Percentiles rank a stretch among this genome's conserved stretches.
These are phyloP conservation scores for Crossocerus cetratus DNA, from an alignment of 2,888 invertebrate species.

Conservation along the genomic window DNA sequence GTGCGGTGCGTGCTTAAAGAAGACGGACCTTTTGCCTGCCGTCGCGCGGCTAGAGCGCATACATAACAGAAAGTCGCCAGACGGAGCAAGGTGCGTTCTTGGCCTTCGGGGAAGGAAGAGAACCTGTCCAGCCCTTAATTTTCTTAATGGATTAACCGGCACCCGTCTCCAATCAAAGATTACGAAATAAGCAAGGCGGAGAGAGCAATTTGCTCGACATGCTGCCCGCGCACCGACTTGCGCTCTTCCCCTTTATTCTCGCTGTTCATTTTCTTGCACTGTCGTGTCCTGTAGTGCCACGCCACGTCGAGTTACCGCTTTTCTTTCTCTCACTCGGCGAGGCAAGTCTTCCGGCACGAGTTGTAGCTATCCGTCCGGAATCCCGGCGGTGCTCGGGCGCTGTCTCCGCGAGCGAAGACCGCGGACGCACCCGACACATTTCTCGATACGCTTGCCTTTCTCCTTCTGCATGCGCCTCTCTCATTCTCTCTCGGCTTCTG, in stretches of 20 bases:
- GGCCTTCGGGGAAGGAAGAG: conserved; percentile 23
- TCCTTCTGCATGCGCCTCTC: no score
- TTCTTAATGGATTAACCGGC: conserved; percentile 66
- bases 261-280: conserved; percentile 48
- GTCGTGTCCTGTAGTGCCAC: conserved; percentile 26
- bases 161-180: conserved; percentile 51
- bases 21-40: conserved; percentile 40
- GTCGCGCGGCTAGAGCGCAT: conserved; percentile 23
- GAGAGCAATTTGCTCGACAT: conserved; percentile 40
- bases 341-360: conserved; percentile 27
- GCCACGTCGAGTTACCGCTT: conserved; percentile 39
- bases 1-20: conserved; percentile 22
- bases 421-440: no score
- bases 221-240: conserved; percentile 20
- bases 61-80: conserved; percentile 29
- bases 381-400: conserved; percentile 9
- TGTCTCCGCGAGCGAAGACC: neutral
- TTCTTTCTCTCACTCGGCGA: conserved; percentile 29
- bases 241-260: conserved; percentile 31
- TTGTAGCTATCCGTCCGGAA: conserved; percentile 12
- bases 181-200: conserved; percentile 35
- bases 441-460: no score
- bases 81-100: conserved; percentile 30
- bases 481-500: no score
- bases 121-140: conserved; percentile 60